phyloP scores from a whole-genome alignment of 2,113 vertebrate species.

The Nettapus auritus region DNA sequence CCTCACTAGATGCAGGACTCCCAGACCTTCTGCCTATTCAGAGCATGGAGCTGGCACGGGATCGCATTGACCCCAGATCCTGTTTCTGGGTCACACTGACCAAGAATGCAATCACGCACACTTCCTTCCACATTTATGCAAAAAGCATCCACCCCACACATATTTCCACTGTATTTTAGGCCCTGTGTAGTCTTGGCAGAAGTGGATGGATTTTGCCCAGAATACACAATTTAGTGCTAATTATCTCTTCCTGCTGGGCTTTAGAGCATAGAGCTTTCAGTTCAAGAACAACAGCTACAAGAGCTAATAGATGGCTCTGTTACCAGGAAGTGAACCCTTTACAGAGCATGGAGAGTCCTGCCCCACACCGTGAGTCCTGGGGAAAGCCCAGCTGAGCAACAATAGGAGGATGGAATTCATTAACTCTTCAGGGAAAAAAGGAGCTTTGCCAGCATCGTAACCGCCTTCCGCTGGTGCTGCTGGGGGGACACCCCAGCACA shows the following conservation, averaged over 20 bases:
- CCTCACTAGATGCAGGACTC: not conserved
- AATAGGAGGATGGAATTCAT: conserved; percentile 44
- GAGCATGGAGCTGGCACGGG: not conserved
- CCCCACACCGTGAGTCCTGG: not conserved
- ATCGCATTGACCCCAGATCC: not conserved
- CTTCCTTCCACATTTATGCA: conserved; percentile 52
- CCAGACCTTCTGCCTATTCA: not conserved
- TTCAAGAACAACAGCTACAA: conserved; percentile 43
- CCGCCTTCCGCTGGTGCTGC: not conserved
- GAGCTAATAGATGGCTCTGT: conserved; percentile 52
- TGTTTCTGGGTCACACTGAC: not conserved
- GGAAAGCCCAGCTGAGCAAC: not conserved
- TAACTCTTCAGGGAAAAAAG: conserved; percentile 13
- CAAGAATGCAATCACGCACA: conserved; percentile 32
- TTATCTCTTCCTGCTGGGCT: conserved; percentile 66
- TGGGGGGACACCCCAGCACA: not conserved
- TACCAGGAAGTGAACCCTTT: conserved; percentile 59
- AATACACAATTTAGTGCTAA: conserved; percentile 65
- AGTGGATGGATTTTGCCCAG: conserved; percentile 60
- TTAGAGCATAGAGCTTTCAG: conserved; percentile 53
- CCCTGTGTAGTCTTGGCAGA: conserved; percentile 48
- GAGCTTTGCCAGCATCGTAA: not conserved
- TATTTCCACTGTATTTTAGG: conserved; percentile 41
- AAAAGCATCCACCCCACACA: not conserved
- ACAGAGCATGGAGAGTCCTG: not conserved